These are phyloP conservation scores for Decapterus maruadsi DNA, from an alignment of 2,797 vertebrate genomes.

Conservation along the genomic window DNA sequence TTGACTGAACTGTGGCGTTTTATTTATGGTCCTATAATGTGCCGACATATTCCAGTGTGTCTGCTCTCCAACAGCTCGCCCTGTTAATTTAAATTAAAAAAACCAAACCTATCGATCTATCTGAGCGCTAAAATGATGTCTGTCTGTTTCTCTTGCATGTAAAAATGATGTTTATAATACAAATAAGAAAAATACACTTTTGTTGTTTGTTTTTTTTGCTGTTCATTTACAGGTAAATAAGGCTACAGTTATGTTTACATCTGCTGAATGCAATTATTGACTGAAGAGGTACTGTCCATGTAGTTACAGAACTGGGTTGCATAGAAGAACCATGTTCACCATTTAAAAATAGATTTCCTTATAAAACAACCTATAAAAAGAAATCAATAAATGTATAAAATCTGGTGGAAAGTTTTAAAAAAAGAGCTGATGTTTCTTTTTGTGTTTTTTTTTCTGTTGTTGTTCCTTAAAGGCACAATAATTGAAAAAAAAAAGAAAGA, in stretches of 20 bases:
- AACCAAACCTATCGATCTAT: slow-evolving; percentile 40
- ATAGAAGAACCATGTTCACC: slow-evolving; percentile 77
- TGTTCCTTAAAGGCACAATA: slow-evolving; percentile 81
- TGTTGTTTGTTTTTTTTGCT: slow-evolving; percentile 33
- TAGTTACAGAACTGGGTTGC: slow-evolving; percentile 72
- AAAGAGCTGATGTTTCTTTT: slow-evolving; percentile 58
- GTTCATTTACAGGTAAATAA: slow-evolving; percentile 66
- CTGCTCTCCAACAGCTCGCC: slow-evolving; percentile 54
- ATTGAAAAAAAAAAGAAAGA: slow-evolving; percentile 6
- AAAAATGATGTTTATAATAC: slow-evolving; percentile 49
- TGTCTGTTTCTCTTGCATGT: slow-evolving; percentile 40
- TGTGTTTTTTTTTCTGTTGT: slow-evolving; percentile 1
- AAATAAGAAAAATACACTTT: slow-evolving; percentile 58
- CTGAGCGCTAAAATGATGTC: slow-evolving; percentile 30
- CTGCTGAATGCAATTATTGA: slow-evolving; percentile 65
- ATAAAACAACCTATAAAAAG: slow-evolving; percentile 77
- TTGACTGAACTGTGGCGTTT: slow-evolving; percentile 48
- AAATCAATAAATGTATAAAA: slow-evolving; percentile 76
- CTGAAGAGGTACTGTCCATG: slow-evolving; percentile 66
- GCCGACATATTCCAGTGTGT: slow-evolving; percentile 80
- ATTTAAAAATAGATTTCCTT: slow-evolving; percentile 80
- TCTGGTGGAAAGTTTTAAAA: slow-evolving; percentile 62
- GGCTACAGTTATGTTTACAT: slow-evolving; percentile 69
- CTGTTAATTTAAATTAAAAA: slow-evolving; percentile 31
- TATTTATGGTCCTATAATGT: slow-evolving; percentile 60